Base-by-base conservation (phyloP, 2,888 invertebrate species). In the Cerceris rybyensis region DNA sequence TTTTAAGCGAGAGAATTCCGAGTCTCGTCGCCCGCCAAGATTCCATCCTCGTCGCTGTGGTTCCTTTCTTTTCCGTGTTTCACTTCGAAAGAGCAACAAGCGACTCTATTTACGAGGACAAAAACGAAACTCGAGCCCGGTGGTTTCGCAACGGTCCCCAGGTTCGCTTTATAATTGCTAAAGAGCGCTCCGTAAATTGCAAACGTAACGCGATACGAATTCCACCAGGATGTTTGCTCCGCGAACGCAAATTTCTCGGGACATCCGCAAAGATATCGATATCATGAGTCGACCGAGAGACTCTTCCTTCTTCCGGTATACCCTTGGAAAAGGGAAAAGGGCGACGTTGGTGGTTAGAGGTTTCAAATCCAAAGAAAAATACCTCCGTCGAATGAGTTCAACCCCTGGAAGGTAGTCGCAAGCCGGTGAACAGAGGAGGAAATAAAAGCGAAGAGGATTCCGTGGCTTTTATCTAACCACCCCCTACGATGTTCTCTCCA, bases 401-500 rank as follows among this genome's bases (percentile, higher is more conserved):
- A 28, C n/a, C 16, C 49, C 14, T n/a, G 28, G 50, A n/a, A 64
- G 52, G 63, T 42, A 42, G 46, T 8, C 7, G 50, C 39, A 52
- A 8, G 66, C 46, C 41, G 28, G 8, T n/a, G 42, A 43, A 9
- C 14, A 4, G 57, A 8, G 13, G 42, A 16, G 55, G 16, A 66
- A 41, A 55, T 16, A 39, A 16, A 50, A 17, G 64, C 8, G 41
- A 57, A 42, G 43, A 16, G 43, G 66, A 75, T 70, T n/a, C 74
- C 70, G 39, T 68, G 64, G 81, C 81, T 70, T 80, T 82, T 86
- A 80, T 83, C 85, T 85, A 85, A 85, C 81, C 70, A 57, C 64
- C 60, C 68, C 59, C 63, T 61, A 55, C 66, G 81, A 85, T 83
- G 78, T 80, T 76, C 74, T 70, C 70, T 57, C 57, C 77, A 70